Evolutionary conservation across 2,113 vertebrate species (phyloP), one percentile per base, ranked within the genome.

Genomic region (Gavia stellata): DNA sequence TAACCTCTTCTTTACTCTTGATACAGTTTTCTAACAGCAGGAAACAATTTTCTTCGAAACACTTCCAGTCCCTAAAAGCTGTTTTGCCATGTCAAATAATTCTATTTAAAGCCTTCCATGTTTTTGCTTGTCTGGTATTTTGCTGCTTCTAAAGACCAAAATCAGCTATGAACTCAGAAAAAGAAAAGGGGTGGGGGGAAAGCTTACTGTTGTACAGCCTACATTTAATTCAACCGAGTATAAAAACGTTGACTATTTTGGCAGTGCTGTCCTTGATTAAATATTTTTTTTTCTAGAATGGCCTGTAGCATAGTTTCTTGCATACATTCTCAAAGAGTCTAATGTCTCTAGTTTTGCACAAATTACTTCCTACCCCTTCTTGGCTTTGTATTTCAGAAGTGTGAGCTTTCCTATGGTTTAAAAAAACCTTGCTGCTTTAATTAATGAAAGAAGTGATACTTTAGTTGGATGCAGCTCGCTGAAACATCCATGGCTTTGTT

Each of bases 141-240:
- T 80, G 8, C 36, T 62, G 38, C 29, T 79, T 94, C 29, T 86
- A 33, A 81, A 89, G 81, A 62, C 31, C 9, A 53, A 63, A 44
- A 28, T 47, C 26, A 13, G n/a, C n/a, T 24, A 40, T 0, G 4
- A 49, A 52, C 21, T 56, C 11, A 14, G 23, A 66, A 47, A 38
- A 62, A 92, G 31, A 36, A 21, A 7, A 68, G 10, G 19, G 7
- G 2, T 0, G 2, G 12, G 11, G 7, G 3, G 3, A 26, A 59
- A 14, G 25, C 24, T 52, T 61, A n/a, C 24, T 75, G 17, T 18
- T 85, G 9, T 53, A 47, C 10, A 65, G 10, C 12, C 17, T 63
- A 17, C 29, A 8, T 74, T 78, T 85, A 50, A 12, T 87, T 81
- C 47, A 87, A 7, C 21, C 50, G 45, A 65, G 7, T 68, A 21